phyloP scores from a whole-genome alignment of 2,888 invertebrate species.

The Itoplectis maculator region DNA sequence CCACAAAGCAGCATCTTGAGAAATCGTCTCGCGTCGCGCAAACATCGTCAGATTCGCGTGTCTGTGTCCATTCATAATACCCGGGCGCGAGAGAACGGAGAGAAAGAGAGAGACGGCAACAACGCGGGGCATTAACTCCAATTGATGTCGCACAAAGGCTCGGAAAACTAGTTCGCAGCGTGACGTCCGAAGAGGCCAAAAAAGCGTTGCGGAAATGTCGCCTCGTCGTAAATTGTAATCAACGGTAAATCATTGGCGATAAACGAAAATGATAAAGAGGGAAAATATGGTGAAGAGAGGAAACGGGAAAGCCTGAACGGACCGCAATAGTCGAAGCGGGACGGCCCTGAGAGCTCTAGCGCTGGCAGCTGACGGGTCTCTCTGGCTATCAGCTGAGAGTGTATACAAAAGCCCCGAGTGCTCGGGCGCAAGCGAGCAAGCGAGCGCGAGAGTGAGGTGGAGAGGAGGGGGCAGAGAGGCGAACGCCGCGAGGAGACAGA shows the following conservation, averaged over 20 bases:
- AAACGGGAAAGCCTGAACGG: constrained; percentile 20
- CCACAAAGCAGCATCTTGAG: background rate
- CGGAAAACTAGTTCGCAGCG: constrained; percentile 48
- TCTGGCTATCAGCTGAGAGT: constrained; percentile 82
- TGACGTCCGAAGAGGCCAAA: constrained; percentile 52
- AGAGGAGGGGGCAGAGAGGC: too few relatives aligned
- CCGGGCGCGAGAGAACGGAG: constrained; percentile 34
- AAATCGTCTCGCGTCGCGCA: constrained; percentile 1
- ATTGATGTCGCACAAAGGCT: constrained; percentile 66
- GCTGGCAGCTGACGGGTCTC: constrained; percentile 79
- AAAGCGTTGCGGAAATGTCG: constrained; percentile 27
- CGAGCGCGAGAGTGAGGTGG: too few relatives aligned
- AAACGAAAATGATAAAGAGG: background rate
- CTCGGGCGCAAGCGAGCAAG: too few relatives aligned
- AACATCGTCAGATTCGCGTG: constrained; percentile 11
- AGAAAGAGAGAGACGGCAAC: constrained; percentile 63
- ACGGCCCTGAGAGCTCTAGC: constrained; percentile 75
- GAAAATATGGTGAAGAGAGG: background rate
- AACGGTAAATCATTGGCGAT: background rate
- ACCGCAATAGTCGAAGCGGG: constrained; percentile 61
- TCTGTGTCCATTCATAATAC: background rate
- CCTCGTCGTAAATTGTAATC: too few relatives aligned
- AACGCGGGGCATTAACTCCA: constrained; percentile 65
- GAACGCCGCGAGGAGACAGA: constrained; percentile 38
- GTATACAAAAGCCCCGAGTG: constrained; percentile 77